Conservation (phyloP, 2,797 vertebrate species). For the Euphonia xanthogaster region DNA sequence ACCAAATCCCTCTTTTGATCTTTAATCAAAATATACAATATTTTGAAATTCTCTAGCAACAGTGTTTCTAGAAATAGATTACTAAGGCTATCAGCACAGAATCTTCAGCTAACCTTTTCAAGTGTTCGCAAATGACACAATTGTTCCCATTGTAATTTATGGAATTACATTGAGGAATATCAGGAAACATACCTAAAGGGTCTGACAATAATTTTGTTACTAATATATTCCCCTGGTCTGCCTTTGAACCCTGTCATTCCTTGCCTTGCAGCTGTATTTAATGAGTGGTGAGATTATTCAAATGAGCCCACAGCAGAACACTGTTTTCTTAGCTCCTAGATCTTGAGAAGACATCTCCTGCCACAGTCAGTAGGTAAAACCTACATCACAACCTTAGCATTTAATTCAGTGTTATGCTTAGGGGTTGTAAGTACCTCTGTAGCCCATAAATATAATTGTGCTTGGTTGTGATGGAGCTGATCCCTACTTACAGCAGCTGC, state of each 20-base stretch:
- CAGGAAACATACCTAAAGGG: conserved; percentile 67
- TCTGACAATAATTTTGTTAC: conserved; percentile 73
- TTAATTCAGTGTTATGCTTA: conserved; percentile 27
- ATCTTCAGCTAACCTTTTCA: conserved; percentile 55
- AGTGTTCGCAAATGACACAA: conserved; percentile 56
- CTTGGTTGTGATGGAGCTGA: conserved; percentile 20
- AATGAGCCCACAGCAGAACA: conserved; percentile 71
- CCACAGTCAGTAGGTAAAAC: conserved; percentile 45
- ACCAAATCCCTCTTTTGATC: neutral
- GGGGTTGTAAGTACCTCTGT: conserved; percentile 26
- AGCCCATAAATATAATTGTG: conserved; percentile 49
- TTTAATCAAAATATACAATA: neutral
- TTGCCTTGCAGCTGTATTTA: conserved; percentile 80
- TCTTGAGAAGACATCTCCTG: conserved; percentile 58
- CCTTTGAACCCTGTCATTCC: conserved; percentile 74
- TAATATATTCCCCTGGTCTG: conserved; percentile 78
- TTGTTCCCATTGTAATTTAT: conserved; percentile 70
- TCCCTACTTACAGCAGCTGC: conserved; percentile 52
- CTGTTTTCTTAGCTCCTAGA: conserved; percentile 55
- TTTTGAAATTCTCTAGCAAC: neutral
- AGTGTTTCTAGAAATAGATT: conserved; percentile 43
- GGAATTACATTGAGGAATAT: conserved; percentile 54
- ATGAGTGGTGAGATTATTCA: conserved; percentile 82
- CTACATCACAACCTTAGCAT: neutral
- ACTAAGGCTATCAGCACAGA: conserved; percentile 1